Evolutionary conservation across 2,888 invertebrate genomes (phyloP), one percentile per base, ranked within the genome.

Genomic region (Xylota sylvarum): DNA sequence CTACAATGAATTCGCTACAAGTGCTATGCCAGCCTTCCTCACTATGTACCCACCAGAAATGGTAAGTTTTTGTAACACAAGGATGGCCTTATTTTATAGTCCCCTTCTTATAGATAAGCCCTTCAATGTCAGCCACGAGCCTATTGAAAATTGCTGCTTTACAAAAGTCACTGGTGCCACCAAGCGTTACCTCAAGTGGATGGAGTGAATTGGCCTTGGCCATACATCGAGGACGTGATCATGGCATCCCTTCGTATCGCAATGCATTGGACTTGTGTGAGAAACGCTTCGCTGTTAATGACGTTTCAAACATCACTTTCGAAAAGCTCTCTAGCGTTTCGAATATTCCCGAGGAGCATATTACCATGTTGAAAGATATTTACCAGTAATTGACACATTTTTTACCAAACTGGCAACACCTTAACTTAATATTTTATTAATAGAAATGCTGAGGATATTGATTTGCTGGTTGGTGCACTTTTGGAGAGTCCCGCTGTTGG

Each of bases 391-490:
- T 86, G 5, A 17, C 5, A 9, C 14, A 4, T 14, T 12, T 4
- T n/a, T 19, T 23, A 0, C 9, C 3, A 12, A 43, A 35, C 10
- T 43, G 27, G n/a, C 19, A 40, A 23, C n/a, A 78, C 50, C 37
- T 48, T 23, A 87, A 64, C 43, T 55, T 3, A 40, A 3, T 0
- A 32, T 14, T 50, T 67, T 17, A 89, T 90, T 90, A 93, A 87
- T 89, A 94, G 95, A 77, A 94, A 93, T 73, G 93, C 96, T 1
- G 95, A 96, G 88, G 97, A 98, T 89, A 94, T 98, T 17, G 98
- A 98, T 90, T 93, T 98, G 12, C 94, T 98, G 89, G 94, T 96
- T 4, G 98, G 97, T 37, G 97, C 96, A 3, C 93, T 97, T 10
- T 93, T 97, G 86, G 98, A 98, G 92, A 94, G 94, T 70, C 95